Evolutionary conservation across 1,140 invertebrate genomes (phyloP), one percentile per base, ranked within the genome.

Genomic region (Lasaia peninsularis): DNA sequence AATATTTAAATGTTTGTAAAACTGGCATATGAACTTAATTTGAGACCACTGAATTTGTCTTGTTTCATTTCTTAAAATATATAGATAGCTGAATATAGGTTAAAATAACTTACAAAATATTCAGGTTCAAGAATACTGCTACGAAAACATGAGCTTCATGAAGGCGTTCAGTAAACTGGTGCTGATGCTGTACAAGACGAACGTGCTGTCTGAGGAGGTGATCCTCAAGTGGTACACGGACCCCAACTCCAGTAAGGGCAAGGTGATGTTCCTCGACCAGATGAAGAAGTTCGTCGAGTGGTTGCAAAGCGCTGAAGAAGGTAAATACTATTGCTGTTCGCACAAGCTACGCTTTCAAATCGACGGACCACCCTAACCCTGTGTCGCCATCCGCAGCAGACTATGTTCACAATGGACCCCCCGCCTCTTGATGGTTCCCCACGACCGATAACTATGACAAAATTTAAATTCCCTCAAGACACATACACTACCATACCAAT

Each of bases 121-220:
- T 0, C 56, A 86, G 83, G 94, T 98, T 69, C 98, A 99, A 89
- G 97, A 98, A 79, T 99, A 96, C 90, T 99, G 98, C 90, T 99
- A 98, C 87, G 97, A 98, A 78, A 98, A 99, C 90, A 98, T 98
- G 96, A 97, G 96, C 87, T 98, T 99, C 87, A 97, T 99, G 95
- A 98, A 98, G 88, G 96, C 96, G 82, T 99, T 99, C 93, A 96
- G 97, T 78, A 98, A 98, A 90, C 98, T 99, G 75, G 94, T 98
- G 74, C 92, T 98, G 84, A 93, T 98, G 70, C 95, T 98, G 90
- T 99, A 99, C 91, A 98, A 98, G 93, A 96, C 94, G 94, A 96
- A 98, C 88, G 95, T 98, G 24, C 91, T 98, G 54, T 96, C 95
- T 1, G 97, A 98, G 91, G 96, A 96, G 84, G 94, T 95, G 49